These are phyloP conservation scores for Electrona antarctica DNA, from an alignment of 2,113 vertebrate genomes.

Conservation along the genomic window DNA sequence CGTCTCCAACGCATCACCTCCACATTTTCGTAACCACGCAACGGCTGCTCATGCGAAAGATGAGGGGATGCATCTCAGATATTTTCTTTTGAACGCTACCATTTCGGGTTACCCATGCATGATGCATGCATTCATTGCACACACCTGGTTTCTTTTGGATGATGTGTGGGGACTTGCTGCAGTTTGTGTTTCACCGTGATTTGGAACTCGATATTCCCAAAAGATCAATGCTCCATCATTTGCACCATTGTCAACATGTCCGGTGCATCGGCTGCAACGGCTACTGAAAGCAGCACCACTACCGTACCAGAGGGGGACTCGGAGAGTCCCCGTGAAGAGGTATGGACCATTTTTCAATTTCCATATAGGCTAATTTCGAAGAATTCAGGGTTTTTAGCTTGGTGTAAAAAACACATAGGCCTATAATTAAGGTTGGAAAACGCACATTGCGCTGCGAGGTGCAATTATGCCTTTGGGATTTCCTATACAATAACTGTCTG, in stretches of 20 bases:
- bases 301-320: constrained; percentile 70
- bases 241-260: constrained; percentile 69
- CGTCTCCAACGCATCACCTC: constrained; percentile 3
- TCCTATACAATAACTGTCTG: neutral
- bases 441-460: no score
- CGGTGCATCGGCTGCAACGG: constrained; percentile 74
- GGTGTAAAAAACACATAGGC: neutral
- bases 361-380: neutral
- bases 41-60: constrained; percentile 49
- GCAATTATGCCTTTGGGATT: neutral
- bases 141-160: constrained; percentile 8
- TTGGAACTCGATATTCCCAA: constrained; percentile 44
- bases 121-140: neutral
- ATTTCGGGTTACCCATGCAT: neutral
- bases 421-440: constrained; percentile 4
- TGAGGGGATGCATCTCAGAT: constrained; percentile 3
- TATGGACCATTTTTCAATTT: constrained; percentile 42
- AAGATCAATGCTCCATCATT: constrained; percentile 64
- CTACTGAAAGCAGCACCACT: constrained; percentile 72
- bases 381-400: neutral
- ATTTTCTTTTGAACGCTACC: constrained; percentile 12
- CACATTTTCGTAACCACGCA: constrained; percentile 36
- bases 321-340: constrained; percentile 75
- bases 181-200: constrained; percentile 46
- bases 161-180: constrained; percentile 46